phyloP scores from a whole-genome alignment of 2,113 vertebrate genomes.

The Protomyctophum bolini region DNA sequence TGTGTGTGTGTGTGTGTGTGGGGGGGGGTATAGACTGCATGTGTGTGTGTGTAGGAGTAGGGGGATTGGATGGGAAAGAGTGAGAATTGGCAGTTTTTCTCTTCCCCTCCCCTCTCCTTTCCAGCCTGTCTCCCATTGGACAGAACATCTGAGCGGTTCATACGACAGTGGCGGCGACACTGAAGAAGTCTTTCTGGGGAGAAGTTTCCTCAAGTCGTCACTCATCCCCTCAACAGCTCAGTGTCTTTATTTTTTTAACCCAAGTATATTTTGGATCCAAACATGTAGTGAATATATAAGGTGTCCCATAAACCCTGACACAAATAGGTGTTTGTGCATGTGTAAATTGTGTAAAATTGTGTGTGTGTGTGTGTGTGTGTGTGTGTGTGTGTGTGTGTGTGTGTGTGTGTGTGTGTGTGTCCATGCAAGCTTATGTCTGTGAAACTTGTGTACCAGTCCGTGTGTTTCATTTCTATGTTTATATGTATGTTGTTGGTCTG shows the following conservation, averaged over 20 bases:
- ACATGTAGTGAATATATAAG: slow-evolving; percentile 61
- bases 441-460: slow-evolving; percentile 42
- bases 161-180: slow-evolving; percentile 42
- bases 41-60: slow-evolving; percentile 45
- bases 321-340: slow-evolving; percentile 43
- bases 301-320: slow-evolving; percentile 67
- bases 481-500: slow-evolving; percentile 73
- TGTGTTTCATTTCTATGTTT: slow-evolving; percentile 29
- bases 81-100: slow-evolving; percentile 75
- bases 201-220: slow-evolving; percentile 33
- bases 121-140: slow-evolving; percentile 30
- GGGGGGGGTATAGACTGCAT: no score
- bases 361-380: slow-evolving; percentile 22
- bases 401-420: slow-evolving; percentile 60
- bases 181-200: slow-evolving; percentile 55
- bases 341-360: slow-evolving; percentile 7
- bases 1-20: no score
- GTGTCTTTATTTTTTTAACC: slow-evolving; percentile 46
- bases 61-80: slow-evolving; percentile 66
- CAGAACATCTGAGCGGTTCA: slow-evolving; percentile 43
- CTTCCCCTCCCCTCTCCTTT: slow-evolving; percentile 59
- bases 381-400: slow-evolving; percentile 60
- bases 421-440: slow-evolving; percentile 17
- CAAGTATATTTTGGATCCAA: slow-evolving; percentile 58
- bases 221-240: slow-evolving; percentile 39